Evolutionary conservation across 1,140 invertebrate species (phyloP), one percentile per base, ranked within the genome.

Genomic region (Drosophila ambigua): DNA sequence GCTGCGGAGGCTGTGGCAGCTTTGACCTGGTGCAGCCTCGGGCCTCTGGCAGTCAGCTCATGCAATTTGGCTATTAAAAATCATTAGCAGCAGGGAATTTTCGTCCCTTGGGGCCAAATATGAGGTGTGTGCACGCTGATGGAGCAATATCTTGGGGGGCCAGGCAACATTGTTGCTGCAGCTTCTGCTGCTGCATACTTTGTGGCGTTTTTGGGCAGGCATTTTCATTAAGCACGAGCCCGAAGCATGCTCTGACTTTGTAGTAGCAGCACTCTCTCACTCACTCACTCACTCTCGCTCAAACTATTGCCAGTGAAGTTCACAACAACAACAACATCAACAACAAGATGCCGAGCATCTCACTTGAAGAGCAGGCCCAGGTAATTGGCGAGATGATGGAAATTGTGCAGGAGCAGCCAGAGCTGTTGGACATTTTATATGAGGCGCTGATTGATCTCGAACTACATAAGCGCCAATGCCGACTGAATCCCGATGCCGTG

Each of bases 41-140:
- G 57, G 44, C 16, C 44, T 45, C 51, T 64, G 63, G 16, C 73
- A 50, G 45, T n/a, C 45, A 39, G 45, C 55, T 44, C 82, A 78
- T 87, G 83, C 83, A 87, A 88, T 88, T 88, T 88, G 51, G 74
- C 82, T 77, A 87, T 87, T 87, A 88, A 87, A 87, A 87, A 87
- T 87, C 83, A 87, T 88, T 87, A 87, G 83, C 78, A 81, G 39
- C 11, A 51, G 44, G 81, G 82, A 72, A 85, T 85, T 85, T 81
- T 81, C 53, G 9, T 1, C 20, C 63, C 45, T 50, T 31, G 4
- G 44, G 26, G 26, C 41, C 41, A 55, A 57, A 63, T 55, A 45
- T 50, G 54, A 51, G 79, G 59, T 63, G 55, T 73, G 59, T 49
- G 55, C 55, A 49, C 55, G 58, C 46, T 55, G 50, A 13, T 48